Evolutionary conservation across 2,888 invertebrate genomes (phyloP).

Genomic region (Agrilus mali): DNA sequence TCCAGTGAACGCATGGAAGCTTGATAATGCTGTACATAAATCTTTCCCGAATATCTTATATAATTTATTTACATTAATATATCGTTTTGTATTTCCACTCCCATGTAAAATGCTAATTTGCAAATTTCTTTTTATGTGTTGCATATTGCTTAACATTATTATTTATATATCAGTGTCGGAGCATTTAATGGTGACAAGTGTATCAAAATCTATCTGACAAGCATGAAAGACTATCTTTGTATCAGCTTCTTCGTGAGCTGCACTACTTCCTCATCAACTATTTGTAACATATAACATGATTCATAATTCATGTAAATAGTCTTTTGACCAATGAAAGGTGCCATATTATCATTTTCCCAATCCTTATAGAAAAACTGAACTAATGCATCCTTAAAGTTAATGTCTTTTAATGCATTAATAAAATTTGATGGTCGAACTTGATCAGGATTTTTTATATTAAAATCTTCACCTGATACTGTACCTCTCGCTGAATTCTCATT

Average conservation of each 20-base stretch:
- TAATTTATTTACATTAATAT: no score
- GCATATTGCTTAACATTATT: no score
- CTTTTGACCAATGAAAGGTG: slow-evolving; percentile 9
- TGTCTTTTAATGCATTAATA: slow-evolving; percentile 12
- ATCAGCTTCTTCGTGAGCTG: slow-evolving; percentile 4
- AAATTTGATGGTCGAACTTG: slow-evolving; percentile 13
- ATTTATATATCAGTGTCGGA: no score
- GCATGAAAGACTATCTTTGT: no score
- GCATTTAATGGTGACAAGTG: no score
- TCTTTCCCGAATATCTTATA: no score
- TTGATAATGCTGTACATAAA: no score
- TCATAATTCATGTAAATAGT: slow-evolving; percentile 13
- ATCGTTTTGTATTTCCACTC: no score
- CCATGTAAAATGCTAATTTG: no score
- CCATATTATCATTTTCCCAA: slow-evolving; percentile 11
- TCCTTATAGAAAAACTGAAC: slow-evolving; percentile 12
- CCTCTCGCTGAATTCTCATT: slow-evolving; percentile 10
- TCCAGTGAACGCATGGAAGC: no score
- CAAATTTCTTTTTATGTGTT: neutral
- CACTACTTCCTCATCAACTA: slow-evolving; percentile 2
- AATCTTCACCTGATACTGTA: slow-evolving; percentile 3
- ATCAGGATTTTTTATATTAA: slow-evolving; percentile 9
- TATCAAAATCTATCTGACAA: no score
- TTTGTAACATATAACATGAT: neutral
- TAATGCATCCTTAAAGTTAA: slow-evolving; percentile 2